phyloP scores from a whole-genome alignment of 1,140 invertebrate species.

The Drosophila cardini region DNA sequence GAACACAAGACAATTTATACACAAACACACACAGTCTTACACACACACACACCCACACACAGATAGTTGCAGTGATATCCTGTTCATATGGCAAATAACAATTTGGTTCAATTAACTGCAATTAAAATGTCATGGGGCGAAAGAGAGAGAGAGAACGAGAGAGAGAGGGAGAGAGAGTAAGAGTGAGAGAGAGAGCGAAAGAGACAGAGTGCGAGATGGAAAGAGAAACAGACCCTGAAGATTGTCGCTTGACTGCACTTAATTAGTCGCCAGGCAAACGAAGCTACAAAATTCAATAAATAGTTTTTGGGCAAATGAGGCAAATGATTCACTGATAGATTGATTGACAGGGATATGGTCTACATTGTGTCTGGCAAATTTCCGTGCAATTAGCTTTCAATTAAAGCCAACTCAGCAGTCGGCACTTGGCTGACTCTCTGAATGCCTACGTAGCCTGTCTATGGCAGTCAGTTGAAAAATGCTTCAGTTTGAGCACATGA shows the following conservation, averaged over 20 bases:
- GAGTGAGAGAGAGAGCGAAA: conserved; percentile 21
- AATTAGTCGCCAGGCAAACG: conserved; percentile 63
- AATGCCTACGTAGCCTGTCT: background rate
- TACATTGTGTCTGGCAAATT: conserved; percentile 9
- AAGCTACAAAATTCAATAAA: conserved; percentile 63
- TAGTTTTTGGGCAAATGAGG: conserved; percentile 41
- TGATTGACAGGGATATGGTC: conserved; percentile 22
- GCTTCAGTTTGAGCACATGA: conserved; percentile 29
- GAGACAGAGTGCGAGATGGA: background rate
- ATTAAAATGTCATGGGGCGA: conserved; percentile 42
- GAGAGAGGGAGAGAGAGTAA: conserved; percentile 26
- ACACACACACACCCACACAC: background rate
- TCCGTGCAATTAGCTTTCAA: conserved; percentile 61
- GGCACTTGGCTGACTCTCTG: conserved; percentile 4
- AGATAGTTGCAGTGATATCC: conserved; percentile 36
- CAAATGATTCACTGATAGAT: conserved; percentile 39
- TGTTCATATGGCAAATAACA: conserved; percentile 59
- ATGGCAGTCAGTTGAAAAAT: conserved; percentile 23
- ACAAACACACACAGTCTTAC: background rate
- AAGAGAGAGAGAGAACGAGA: too few species aligned
- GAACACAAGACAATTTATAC: conserved; percentile 5
- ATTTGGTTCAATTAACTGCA: conserved; percentile 76
- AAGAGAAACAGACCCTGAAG: background rate
- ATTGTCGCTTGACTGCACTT: conserved; percentile 53
- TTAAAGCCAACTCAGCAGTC: conserved; percentile 55